Evolutionary conservation across 2,888 invertebrate species (phyloP), one percentile per base, ranked within the genome.

Genomic region (Ecliptopera silaceata): DNA sequence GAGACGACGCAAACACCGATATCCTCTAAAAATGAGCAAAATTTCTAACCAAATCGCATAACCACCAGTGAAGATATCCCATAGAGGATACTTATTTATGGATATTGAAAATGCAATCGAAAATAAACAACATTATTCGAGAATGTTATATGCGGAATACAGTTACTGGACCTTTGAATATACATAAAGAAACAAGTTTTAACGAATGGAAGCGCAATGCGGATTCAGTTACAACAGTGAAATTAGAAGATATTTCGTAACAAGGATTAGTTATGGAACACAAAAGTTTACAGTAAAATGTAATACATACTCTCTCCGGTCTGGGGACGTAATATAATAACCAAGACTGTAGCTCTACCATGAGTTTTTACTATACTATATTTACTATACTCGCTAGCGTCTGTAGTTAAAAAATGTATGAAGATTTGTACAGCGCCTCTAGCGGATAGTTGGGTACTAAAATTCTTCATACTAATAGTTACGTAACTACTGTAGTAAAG

Each of bases 311-410:
- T 71, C 72, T 70, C 68, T 68, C 63, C 66, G 64, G 64, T 68
- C 65, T 74, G 69, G 74, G 68, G 73, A 75, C 64, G 75, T 77
- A 80, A 80, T 80, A 82, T 80, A 84, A n/a, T n/a, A n/a, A n/a
- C n/a, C n/a, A n/a, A n/a, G n/a, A n/a, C n/a, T n/a, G n/a, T n/a
- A n/a, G n/a, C n/a, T n/a, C n/a, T n/a, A n/a, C n/a, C n/a, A n/a
- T n/a, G n/a, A n/a, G n/a, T n/a, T n/a, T n/a, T n/a, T n/a, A n/a
- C n/a, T n/a, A n/a, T n/a, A n/a, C n/a, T n/a, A n/a, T n/a, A n/a
- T n/a, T n/a, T n/a, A n/a, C n/a, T n/a, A n/a, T n/a, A n/a, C n/a
- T n/a, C n/a, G n/a, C n/a, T n/a, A n/a, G n/a, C n/a, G n/a, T n/a
- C n/a, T n/a, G n/a, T n/a, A n/a, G n/a, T n/a, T n/a, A n/a, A n/a